These are phyloP conservation scores for Boleophthalmus pectinirostris DNA, from an alignment of 2,113 vertebrate genomes.

Conservation along the genomic window DNA sequence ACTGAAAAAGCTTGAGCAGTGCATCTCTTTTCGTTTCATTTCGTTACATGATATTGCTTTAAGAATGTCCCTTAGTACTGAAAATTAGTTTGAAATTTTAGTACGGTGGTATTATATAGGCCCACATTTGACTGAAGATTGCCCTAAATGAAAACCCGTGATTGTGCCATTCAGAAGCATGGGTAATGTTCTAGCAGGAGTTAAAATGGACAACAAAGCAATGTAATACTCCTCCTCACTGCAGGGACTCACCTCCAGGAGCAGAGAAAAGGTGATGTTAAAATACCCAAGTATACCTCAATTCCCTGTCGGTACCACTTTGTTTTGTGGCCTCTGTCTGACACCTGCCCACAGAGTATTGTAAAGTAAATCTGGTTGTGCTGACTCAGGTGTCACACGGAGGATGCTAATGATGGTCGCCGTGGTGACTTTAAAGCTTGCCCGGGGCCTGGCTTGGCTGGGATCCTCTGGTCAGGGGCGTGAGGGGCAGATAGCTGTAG, in stretches of 20 bases:
- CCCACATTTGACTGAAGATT: neutral
- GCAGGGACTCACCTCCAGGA: neutral
- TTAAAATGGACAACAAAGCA: too few relatives aligned
- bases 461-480: slow-evolving; percentile 27
- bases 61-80: too few relatives aligned
- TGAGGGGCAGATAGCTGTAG: slow-evolving; percentile 22
- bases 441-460: slow-evolving; percentile 10
- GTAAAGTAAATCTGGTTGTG: slow-evolving; percentile 1
- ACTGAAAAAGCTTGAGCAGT: too few relatives aligned
- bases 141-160: neutral
- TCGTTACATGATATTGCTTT: too few relatives aligned
- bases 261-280: neutral
- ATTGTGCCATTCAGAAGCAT: neutral
- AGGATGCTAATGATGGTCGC: slow-evolving; percentile 6
- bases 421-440: slow-evolving; percentile 9
- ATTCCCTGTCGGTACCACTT: neutral
- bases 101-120: too few relatives aligned
- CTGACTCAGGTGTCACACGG: slow-evolving; percentile 4
- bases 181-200: too few relatives aligned
- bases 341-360: neutral
- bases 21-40: too few relatives aligned
- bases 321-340: slow-evolving; percentile 1
- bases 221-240: neutral
- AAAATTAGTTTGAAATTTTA: too few relatives aligned
- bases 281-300: neutral